phyloP scores from a whole-genome alignment of 2,888 invertebrate species.

The Ommatoiulus sabulosus region DNA sequence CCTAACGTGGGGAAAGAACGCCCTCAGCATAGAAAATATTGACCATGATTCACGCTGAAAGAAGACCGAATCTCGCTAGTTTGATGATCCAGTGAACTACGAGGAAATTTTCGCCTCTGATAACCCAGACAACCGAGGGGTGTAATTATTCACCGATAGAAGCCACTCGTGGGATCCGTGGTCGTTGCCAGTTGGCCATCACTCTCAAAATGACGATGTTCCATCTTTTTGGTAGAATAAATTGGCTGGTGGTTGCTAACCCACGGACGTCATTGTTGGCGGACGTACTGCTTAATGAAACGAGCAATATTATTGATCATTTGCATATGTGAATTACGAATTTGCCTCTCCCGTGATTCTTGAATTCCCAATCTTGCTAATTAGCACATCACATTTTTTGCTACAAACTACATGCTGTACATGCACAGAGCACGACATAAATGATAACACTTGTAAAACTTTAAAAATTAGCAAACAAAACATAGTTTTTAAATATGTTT shows the following conservation, averaged over 20 bases:
- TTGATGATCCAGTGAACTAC: not conserved
- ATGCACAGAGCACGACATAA: too few relatives aligned
- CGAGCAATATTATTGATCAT: not conserved
- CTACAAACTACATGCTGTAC: too few relatives aligned
- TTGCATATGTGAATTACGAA: not conserved
- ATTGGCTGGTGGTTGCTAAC: not conserved
- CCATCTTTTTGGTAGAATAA: not conserved
- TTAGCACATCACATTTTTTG: too few relatives aligned
- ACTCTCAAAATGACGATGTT: not conserved
- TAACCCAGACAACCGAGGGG: constrained; percentile 17
- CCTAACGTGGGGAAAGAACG: not conserved
- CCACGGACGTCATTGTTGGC: not conserved
- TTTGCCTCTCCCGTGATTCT: too few relatives aligned
- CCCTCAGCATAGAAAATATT: not conserved
- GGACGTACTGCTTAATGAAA: not conserved
- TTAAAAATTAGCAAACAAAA: too few relatives aligned
- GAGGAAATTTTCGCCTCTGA: not conserved
- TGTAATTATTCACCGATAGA: not conserved
- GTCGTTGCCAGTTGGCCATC: not conserved
- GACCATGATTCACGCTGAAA: constrained; percentile 31
- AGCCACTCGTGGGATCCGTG: not conserved
- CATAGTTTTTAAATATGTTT: too few relatives aligned
- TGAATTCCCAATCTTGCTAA: too few relatives aligned
- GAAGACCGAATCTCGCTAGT: not conserved
- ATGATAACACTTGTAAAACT: too few relatives aligned